Evolutionary conservation across 2,797 vertebrate species (phyloP).

Genomic region (Ceryle rudis): DNA sequence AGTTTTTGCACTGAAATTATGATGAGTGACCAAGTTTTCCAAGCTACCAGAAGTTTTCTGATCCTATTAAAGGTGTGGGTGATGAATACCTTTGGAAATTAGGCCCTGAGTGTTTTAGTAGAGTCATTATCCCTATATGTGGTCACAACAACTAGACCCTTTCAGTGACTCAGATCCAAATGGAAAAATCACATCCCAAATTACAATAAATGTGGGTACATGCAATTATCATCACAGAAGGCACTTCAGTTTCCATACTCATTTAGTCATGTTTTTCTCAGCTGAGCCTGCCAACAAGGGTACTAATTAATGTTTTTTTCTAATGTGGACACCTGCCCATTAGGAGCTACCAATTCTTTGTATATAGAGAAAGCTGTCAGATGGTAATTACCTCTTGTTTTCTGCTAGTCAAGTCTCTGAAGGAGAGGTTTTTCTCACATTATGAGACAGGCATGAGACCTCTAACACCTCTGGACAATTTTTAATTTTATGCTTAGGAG

Average conservation of each 20-base stretch:
- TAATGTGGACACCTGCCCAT: constrained; percentile 60
- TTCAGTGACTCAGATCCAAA: constrained; percentile 4
- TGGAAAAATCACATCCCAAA: constrained; percentile 55
- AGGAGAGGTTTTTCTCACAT: not conserved
- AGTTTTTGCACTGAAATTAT: not conserved
- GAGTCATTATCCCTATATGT: constrained; percentile 42
- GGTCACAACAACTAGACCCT: constrained; percentile 34
- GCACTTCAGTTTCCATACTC: constrained; percentile 7
- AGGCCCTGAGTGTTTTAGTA: not conserved
- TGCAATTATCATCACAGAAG: constrained; percentile 46
- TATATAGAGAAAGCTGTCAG: not conserved
- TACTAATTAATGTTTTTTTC: constrained; percentile 65
- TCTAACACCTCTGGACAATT: not conserved
- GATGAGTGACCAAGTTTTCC: not conserved
- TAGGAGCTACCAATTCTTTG: constrained; percentile 17
- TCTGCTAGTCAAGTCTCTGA: not conserved
- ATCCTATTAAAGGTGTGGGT: not conserved
- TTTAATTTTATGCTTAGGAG: not conserved
- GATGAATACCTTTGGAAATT: constrained; percentile 25
- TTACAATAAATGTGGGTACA: constrained; percentile 16
- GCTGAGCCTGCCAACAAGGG: constrained; percentile 38
- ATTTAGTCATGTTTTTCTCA: constrained; percentile 46
- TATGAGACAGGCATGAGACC: not conserved
- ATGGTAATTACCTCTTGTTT: constrained; percentile 42
- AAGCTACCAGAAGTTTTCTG: not conserved